Conservation (phyloP, 2,888 invertebrate species). For the Hydrotaea diabolus region DNA sequence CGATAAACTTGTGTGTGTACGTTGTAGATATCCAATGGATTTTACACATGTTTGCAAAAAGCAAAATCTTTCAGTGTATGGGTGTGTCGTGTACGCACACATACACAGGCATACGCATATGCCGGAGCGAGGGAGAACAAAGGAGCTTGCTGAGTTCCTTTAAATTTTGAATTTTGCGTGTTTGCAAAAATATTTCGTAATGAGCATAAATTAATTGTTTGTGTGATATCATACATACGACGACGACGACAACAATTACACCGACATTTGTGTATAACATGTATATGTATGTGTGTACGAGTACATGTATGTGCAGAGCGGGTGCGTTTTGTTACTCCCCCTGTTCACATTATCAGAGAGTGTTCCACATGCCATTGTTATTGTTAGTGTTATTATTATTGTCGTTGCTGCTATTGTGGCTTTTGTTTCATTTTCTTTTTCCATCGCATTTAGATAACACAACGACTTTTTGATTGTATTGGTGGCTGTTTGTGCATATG, state of each 20-base stretch:
- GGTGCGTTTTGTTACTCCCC: neutral
- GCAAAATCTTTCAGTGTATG: neutral
- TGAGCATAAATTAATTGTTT: slow-evolving; percentile 76
- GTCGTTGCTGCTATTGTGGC: neutral
- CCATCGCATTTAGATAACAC: slow-evolving; percentile 32
- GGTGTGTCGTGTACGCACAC: neutral
- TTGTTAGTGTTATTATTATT: slow-evolving; percentile 15
- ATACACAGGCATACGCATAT: too few relatives aligned
- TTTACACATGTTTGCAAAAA: neutral
- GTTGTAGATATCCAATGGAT: neutral
- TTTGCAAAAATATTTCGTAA: slow-evolving; percentile 57
- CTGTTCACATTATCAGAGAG: neutral
- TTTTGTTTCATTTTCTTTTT: neutral
- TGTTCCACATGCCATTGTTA: slow-evolving; percentile 6
- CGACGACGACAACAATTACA: neutral
- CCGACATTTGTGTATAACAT: neutral
- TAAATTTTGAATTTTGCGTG: slow-evolving; percentile 18
- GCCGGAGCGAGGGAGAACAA: neutral
- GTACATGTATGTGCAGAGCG: neutral
- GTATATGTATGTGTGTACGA: neutral
- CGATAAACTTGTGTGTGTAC: too few relatives aligned
- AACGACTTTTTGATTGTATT: slow-evolving; percentile 45
- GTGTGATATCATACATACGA: neutral
- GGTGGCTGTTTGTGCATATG: neutral
- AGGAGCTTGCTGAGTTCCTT: neutral